Conservation (phyloP, 2,888 invertebrate genomes). For the Ditula angustiorana region DNA sequence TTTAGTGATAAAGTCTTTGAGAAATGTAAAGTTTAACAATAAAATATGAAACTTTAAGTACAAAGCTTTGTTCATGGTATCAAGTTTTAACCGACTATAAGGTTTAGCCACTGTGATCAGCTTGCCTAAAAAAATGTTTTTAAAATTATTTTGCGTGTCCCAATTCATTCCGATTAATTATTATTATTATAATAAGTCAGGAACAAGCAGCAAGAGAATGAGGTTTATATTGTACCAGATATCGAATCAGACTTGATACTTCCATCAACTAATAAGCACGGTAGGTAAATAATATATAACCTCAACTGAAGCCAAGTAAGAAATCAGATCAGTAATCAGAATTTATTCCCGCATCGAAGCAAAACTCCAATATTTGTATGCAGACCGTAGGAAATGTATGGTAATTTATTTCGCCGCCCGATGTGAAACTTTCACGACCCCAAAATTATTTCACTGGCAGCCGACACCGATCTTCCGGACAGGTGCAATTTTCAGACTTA, state of each 20-base stretch:
- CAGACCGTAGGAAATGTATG: slow-evolving; percentile 63
- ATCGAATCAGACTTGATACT: background rate
- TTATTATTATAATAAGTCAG: too few relatives aligned
- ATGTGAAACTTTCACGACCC: slow-evolving; percentile 64
- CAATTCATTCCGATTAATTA: too few relatives aligned
- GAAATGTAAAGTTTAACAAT: background rate
- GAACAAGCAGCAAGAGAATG: too few relatives aligned
- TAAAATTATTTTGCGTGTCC: too few relatives aligned
- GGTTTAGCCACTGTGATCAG: background rate
- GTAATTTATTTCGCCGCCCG: slow-evolving; percentile 66
- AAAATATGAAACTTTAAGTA: background rate
- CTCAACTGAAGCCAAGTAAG: slow-evolving; percentile 32
- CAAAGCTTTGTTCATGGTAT: background rate
- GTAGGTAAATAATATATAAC: background rate
- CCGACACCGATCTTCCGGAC: slow-evolving; percentile 41
- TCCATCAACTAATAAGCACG: background rate
- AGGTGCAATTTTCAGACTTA: slow-evolving; percentile 20
- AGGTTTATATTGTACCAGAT: too few relatives aligned
- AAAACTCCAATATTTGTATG: slow-evolving; percentile 60
- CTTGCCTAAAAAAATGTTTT: background rate
- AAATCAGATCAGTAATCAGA: slow-evolving; percentile 49
- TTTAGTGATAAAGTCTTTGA: slow-evolving; percentile 30
- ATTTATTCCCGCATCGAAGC: slow-evolving; percentile 46
- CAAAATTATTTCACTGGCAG: slow-evolving; percentile 61
- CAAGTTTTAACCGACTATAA: background rate